Base-by-base conservation (phyloP, 2,113 vertebrate genomes). In the Burhinus bistriatus region DNA sequence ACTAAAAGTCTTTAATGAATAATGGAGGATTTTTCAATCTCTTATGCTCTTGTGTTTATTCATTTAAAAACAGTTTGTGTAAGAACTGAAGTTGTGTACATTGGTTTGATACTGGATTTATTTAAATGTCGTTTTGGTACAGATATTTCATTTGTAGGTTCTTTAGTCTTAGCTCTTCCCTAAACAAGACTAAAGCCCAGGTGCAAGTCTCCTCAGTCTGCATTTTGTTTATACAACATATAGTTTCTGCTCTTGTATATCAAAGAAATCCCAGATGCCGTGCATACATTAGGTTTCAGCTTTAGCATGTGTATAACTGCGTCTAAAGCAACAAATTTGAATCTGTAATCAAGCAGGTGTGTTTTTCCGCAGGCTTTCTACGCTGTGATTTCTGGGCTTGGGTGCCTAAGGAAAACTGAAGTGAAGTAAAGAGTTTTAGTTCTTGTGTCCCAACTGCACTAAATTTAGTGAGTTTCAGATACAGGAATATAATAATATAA, bases 1-100 rank as follows among this genome's bases (percentile, higher is more conserved):
- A 91, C 87, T 95, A 34, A 34, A 91, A 80, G 78, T 57, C 84
- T 73, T 90, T 90, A 95, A 96, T 93, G 89, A 93, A 93, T 88
- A 95, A 94, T 62, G 78, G 32, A 83, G 62, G 49, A 47, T 76
- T 94, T 94, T 93, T 57, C 36, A 58, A 92, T 94, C 83, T 87
- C 75, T 93, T 70, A 30, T 40, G 49, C 36, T 64, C 23, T 51
- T 78, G 64, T 89, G 70, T 96, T 96, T 90, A 77, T 89, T 92
- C 40, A 84, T 87, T 89, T 89, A n/a, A 80, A 93, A 95, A 34
- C 52, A 71, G 61, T 76, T 91, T 79, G 38, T 36, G 23, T 55
- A 68, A 96, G 22, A 71, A 54, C 52, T 73, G n/a, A 71, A 72
- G 45, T 55, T 7, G 9, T 7, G 3, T n/a, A 55, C 6, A 5